Base-by-base conservation (phyloP, 2,797 vertebrate species). In the Diplodus puntazzo region DNA sequence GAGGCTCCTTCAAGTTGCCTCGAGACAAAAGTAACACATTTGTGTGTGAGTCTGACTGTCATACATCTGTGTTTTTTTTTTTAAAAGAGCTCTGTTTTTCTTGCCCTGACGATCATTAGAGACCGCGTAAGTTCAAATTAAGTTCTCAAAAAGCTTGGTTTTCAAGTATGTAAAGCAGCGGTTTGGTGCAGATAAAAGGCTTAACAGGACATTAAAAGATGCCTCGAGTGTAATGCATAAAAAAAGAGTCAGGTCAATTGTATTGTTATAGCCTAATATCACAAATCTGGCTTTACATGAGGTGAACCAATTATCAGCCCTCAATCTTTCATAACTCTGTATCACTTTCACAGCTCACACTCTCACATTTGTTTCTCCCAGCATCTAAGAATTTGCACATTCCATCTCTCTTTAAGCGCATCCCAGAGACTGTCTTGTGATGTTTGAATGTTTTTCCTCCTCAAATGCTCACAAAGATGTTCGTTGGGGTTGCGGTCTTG, bases 381-480 rank as follows among this genome's bases (percentile, higher is more conserved):
- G 12, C 20, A 68, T 46, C 58, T 14, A 3, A 54, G 17, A 74
- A 66, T 62, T 42, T 52, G 2, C 46, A 82, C 80, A 90, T 86
- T 86, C 75, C 79, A 65, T 59, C 46, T 81, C 18, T 60, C 60
- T 84, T 45, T 71, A 5, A 30, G 55, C 79, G 63, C 75, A 65
- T 85, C 42, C 57, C 48, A 64, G 68, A 74, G 34, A 58, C 4
- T n/a, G 84, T 91, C 92, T 90, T 90, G 89, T 91, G 87, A 91
- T 87, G 75, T 71, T 70, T 57, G 43, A 61, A 49, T 65, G 54
- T 27, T 65, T 66, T 75, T 61, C 12, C 48, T 72, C 57, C 54
- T 75, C 73, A 82, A 83, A 82, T 67, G 77, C 62, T 83, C 49
- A 34, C 63, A 73, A 76, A 89, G 65, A 80, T 45, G 25, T 73